Percentiles rank a stretch among this genome's conserved stretches.
These are phyloP conservation scores for Podabrus alpinus DNA, from an alignment of 2,888 invertebrate species.

Conservation along the genomic window DNA sequence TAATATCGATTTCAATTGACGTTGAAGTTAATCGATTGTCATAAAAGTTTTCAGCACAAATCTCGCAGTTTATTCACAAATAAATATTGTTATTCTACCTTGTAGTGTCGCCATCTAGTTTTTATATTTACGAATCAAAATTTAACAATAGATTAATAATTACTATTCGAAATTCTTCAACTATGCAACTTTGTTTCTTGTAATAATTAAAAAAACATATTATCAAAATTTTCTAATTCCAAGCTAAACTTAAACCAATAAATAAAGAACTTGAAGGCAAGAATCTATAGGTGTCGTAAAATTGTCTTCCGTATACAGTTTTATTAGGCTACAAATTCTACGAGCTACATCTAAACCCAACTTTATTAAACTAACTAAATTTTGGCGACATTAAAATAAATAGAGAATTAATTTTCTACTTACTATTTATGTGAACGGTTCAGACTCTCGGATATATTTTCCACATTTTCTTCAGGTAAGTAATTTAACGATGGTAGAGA, in stretches of 20 bases:
- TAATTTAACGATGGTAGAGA: slow-evolving; percentile 47
- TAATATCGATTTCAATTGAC: not conserved
- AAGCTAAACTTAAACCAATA: slow-evolving; percentile 2
- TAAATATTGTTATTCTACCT: too few relatives aligned
- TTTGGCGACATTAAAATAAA: not conserved
- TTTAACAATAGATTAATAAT: too few relatives aligned
- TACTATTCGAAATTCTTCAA: not conserved
- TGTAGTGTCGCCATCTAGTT: not conserved
- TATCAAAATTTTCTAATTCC: not conserved
- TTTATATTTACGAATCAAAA: not conserved
- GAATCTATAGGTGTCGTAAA: slow-evolving; percentile 17
- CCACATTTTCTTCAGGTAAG: slow-evolving; percentile 44
- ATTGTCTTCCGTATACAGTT: slow-evolving; percentile 5
- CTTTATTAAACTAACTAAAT: not conserved
- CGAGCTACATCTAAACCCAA: not conserved
- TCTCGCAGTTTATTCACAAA: not conserved
- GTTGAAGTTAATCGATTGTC: not conserved
- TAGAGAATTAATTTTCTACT: slow-evolving; percentile 31
- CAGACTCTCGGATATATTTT: slow-evolving; percentile 34
- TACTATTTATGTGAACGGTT: slow-evolving; percentile 40
- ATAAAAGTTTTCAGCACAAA: not conserved
- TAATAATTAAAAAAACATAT: not conserved
- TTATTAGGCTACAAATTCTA: not conserved
- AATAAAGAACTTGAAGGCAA: slow-evolving; percentile 6
- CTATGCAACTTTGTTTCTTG: not conserved